Evolutionary conservation across 2,797 vertebrate species (phyloP).

Genomic region (Oophaga sylvatica): DNA sequence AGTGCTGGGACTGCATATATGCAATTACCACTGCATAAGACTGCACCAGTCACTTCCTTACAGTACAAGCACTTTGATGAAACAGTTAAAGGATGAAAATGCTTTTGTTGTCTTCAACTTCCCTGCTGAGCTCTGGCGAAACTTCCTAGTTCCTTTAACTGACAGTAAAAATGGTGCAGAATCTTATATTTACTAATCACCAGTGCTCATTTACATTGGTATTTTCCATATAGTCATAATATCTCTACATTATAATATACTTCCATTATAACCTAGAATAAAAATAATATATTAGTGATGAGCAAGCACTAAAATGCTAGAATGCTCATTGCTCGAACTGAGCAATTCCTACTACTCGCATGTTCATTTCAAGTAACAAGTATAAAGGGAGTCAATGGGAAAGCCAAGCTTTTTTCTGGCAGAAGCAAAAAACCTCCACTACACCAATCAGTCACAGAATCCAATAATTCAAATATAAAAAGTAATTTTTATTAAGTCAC

Average conservation of each 20-base stretch:
- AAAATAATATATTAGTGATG: too few relatives aligned
- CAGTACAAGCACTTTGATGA: slow-evolving; percentile 39
- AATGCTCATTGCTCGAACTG: too few relatives aligned
- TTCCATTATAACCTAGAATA: too few relatives aligned
- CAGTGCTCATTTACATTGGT: slow-evolving; percentile 32
- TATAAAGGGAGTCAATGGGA: too few relatives aligned
- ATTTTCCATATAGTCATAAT: background rate
- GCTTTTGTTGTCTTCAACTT: slow-evolving; percentile 46
- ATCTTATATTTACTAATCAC: slow-evolving; percentile 6
- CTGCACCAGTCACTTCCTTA: slow-evolving; percentile 39
- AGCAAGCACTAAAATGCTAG: too few relatives aligned
- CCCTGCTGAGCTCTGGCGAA: slow-evolving; percentile 41
- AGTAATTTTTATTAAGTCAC: too few relatives aligned
- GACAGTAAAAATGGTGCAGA: slow-evolving; percentile 19
- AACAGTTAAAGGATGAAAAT: slow-evolving; percentile 46
- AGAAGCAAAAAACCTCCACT: too few relatives aligned
- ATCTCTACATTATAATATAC: background rate
- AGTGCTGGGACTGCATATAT: slow-evolving; percentile 33
- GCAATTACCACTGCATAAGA: slow-evolving; percentile 39
- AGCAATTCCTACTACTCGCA: too few relatives aligned
- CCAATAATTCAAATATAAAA: too few relatives aligned
- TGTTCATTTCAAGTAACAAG: too few relatives aligned
- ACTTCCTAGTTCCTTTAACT: slow-evolving; percentile 25
- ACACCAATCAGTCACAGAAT: too few relatives aligned
- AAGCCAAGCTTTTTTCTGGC: too few relatives aligned